Conservation (phyloP, 2,888 invertebrate genomes). For the Alentia gelatinosa region DNA sequence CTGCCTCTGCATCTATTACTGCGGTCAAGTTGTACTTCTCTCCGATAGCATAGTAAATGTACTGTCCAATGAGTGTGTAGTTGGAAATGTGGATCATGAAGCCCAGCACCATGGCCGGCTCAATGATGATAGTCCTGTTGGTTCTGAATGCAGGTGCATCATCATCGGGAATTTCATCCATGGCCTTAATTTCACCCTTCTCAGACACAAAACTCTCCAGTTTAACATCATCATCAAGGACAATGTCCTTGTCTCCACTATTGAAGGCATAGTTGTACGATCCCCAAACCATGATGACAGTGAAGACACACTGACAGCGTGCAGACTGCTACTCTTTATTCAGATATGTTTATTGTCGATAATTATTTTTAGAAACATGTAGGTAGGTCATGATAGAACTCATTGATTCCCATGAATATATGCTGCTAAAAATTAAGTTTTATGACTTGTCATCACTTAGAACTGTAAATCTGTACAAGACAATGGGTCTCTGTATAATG, state of each 20-base stretch:
- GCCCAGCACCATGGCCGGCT: not conserved
- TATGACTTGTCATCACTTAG: too few relatives aligned
- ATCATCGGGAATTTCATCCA: not conserved
- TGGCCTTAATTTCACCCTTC: too few relatives aligned
- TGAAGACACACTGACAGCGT: too few relatives aligned
- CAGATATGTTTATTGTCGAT: too few relatives aligned
- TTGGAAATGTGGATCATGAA: not conserved
- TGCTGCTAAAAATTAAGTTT: too few relatives aligned
- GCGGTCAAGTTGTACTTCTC: not conserved
- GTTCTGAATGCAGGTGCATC: not conserved
- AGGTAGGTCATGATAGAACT: too few relatives aligned
- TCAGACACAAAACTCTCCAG: not conserved
- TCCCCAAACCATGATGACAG: not conserved
- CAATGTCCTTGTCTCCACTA: not conserved
- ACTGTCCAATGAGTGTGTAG: not conserved
- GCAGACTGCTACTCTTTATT: too few relatives aligned
- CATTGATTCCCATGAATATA: too few relatives aligned
- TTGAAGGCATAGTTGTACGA: not conserved
- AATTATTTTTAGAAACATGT: too few relatives aligned
- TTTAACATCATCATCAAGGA: not conserved
- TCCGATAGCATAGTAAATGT: slow-evolving; percentile 10
- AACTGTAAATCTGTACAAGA: too few relatives aligned
- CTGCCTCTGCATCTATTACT: not conserved
- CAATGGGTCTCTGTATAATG: too few relatives aligned
- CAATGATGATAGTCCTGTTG: not conserved